phyloP scores from a whole-genome alignment of 2,888 invertebrate genomes.

The Monoplex corrugatus region DNA sequence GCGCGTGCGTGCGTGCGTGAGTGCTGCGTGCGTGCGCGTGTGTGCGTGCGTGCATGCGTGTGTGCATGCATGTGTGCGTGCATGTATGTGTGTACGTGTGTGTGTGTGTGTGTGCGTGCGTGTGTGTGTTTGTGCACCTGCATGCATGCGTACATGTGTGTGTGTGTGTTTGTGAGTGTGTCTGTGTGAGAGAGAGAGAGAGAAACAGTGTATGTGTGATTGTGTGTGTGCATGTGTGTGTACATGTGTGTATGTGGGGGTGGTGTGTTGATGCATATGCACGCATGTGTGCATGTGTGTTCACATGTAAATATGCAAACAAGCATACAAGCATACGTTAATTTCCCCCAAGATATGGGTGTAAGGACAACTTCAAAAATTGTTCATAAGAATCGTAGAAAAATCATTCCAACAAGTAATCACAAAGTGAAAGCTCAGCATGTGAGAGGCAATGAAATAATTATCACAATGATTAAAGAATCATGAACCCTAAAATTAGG shows the following conservation, averaged over 20 bases:
- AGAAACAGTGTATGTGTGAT: too few species aligned
- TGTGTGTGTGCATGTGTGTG: too few species aligned
- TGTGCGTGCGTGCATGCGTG: not conserved
- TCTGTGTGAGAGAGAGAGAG: not conserved
- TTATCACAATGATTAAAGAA: too few species aligned
- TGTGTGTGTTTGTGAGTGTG: not conserved
- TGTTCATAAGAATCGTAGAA: too few species aligned
- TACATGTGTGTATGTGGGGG: too few species aligned
- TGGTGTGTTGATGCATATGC: not conserved
- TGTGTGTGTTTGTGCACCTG: not conserved
- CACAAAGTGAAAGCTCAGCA: too few species aligned
- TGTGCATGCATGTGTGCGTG: not conserved
- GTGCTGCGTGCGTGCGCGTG: not conserved
- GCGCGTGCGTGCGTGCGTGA: not conserved
- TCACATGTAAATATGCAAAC: not conserved
- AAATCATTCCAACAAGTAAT: too few species aligned
- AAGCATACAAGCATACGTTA: too few species aligned
- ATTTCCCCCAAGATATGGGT: too few species aligned
- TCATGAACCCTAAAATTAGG: too few species aligned
- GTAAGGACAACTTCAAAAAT: too few species aligned
- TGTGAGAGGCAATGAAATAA: too few species aligned
- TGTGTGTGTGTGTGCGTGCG: not conserved
- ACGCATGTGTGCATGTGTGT: not conserved
- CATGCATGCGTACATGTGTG: not conserved
- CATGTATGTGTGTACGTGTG: not conserved